Evolutionary conservation across 2,113 vertebrate species (phyloP), one percentile per base, ranked within the genome.

Genomic region (Paradoxurus hermaphroditus): DNA sequence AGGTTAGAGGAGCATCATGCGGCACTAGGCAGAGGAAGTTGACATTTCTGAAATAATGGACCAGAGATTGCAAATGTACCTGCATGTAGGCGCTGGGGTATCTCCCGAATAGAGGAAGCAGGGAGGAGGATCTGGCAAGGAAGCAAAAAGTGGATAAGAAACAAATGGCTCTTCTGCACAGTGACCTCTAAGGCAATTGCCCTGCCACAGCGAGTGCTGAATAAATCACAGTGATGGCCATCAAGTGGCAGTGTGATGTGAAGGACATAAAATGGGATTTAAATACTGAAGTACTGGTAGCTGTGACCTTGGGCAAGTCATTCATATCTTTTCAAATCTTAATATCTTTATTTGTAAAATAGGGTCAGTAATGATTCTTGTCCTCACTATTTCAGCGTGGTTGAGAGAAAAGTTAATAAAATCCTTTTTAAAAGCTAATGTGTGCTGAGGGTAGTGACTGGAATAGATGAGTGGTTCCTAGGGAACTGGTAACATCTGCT

Each of bases 301-400:
- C 95, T 92, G 25, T 84, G 68, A 84, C 63, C 51, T 65, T 91
- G 44, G 56, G 73, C 63, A 94, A 96, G 63, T 93, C 62, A 92
- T 81, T 86, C 56, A 72, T 83, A 84, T 92, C 51, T 67, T 96
- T 65, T 77, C 67, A 96, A 96, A 79, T 9, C 29, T 93, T 67
- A 29, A 31, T 70, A 68, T 75, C 73, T 89, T 83, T 56, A 70
- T 96, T 81, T 92, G 34, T 92, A 92, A 93, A 96, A 86, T 4
- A 2, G 31, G 27, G 4, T 91, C 82, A 62, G 4, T 77, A 79
- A 39, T 56, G 73, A 89, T 88, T 93, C 46, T 82, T 89, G 36
- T 56, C 44, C 65, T 84, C 53, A 44, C 0, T 86, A 63, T 86
- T 82, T 86, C 41, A 75, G 23, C 23, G 25, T 29, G 49, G 16